Base-by-base conservation (phyloP, 2,888 invertebrate species). In the Pristionchus japonicus region DNA sequence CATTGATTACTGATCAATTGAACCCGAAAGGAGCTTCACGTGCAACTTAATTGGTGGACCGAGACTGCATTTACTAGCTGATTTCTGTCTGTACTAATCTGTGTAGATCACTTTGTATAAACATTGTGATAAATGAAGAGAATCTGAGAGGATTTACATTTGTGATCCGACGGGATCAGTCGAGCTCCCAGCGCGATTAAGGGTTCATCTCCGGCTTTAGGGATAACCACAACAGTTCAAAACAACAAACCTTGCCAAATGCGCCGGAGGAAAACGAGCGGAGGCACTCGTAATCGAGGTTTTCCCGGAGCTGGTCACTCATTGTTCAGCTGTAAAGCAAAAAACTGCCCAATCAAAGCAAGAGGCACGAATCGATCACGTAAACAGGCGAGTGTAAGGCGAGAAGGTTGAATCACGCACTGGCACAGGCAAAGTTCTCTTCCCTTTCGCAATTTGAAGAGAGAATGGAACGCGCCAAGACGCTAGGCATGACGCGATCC, bases 371-470 rank as follows among this genome's bases (percentile, higher is more conserved):
- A 77, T 77, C 77, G 47, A 77, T 77, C 43, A 77, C 43, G 77
- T 43, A 43, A 77, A 77, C 77, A 77, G n/a, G 37, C 70, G 37
- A 70, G 70, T 70, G 70, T 70, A 70, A 77, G 77, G 77, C 77
- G 43, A 43, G 17, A n/a, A 34, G 77, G 34, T 31, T 47, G 77
- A 77, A 77, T 77, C 43, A 77, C n/a, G 3, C 77, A 13, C n/a
- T n/a, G n/a, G n/a, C n/a, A n/a, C n/a, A n/a, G 27, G 47, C 77
- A 15, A 43, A 9, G 77, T 11, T 52, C 31, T 52, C 31, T n/a
- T n/a, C n/a, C 57, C 23, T 57, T 57, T 52, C 52, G 27, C 49
- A 83, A 49, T 52, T 77, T 83, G 15, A 7, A 82, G 52, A 49
- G 13, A 52, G 52, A 34, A 34, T 1, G 11, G n/a, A 52, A 11